Conservation (phyloP, 35 echinoderm and acorn worm species). For the Apostichopus parvimensis region DNA sequence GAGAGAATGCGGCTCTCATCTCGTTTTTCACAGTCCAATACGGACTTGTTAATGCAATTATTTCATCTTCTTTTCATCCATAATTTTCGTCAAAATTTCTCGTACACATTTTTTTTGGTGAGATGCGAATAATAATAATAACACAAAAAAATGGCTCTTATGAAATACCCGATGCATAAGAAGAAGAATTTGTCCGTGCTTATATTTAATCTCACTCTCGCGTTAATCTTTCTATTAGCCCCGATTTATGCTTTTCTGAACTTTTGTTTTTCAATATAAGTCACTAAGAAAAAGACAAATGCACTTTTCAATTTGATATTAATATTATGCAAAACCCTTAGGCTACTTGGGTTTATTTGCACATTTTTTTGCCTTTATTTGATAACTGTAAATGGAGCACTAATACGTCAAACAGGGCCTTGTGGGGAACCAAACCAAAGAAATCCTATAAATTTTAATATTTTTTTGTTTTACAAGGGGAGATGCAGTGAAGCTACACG, state of each 20-base stretch:
- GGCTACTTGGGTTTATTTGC: conserved; percentile 32
- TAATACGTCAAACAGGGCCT: conserved; percentile 30
- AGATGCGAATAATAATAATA: not conserved
- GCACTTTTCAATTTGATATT: conserved; percentile 53
- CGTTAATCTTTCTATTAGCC: not conserved
- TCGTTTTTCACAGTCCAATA: conserved; percentile 3
- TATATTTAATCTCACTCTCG: not conserved
- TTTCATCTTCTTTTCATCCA: not conserved
- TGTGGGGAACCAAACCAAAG: not conserved
- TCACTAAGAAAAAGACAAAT: not conserved
- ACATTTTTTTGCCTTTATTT: not conserved
- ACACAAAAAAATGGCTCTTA: not conserved
- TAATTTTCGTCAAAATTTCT: not conserved
- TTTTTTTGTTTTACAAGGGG: not conserved
- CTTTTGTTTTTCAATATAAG: not conserved
- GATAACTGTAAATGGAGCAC: conserved; percentile 10
- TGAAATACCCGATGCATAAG: not conserved
- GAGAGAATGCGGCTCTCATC: not conserved
- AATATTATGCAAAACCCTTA: conserved; percentile 52
- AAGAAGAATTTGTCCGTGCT: not conserved
- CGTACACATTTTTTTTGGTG: not conserved
- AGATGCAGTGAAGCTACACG: conserved; percentile 2
- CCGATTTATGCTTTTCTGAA: not conserved
- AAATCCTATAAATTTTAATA: conserved; percentile 36
- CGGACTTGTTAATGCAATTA: not conserved